Percentiles rank a stretch among this genome's conserved stretches.
phyloP scores from a whole-genome alignment of 1,140 invertebrate species.

The Tetranychus urticae region DNA sequence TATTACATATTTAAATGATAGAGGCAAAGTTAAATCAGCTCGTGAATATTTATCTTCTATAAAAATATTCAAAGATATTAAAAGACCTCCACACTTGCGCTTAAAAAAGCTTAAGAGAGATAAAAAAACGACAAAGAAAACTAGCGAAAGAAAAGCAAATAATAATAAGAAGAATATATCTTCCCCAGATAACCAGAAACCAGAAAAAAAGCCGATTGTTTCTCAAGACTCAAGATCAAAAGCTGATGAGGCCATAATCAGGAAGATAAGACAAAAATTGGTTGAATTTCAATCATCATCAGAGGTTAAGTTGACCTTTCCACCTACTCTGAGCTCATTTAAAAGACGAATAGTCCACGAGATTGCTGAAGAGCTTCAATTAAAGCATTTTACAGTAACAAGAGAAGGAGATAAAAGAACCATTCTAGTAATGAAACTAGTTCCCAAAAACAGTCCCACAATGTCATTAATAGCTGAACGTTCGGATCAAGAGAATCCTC shows the following conservation, averaged over 20 bases:
- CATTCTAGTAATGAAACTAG: slow-evolving; percentile 17
- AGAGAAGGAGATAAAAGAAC: slow-evolving; percentile 21
- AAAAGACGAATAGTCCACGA: slow-evolving; percentile 23
- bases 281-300: neutral
- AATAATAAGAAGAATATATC: neutral
- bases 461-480: neutral
- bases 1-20: neutral
- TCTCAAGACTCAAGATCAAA: neutral
- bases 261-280: neutral
- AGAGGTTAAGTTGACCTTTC: slow-evolving; percentile 15
- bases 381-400: slow-evolving; percentile 20
- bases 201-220: neutral
- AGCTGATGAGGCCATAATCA: neutral
- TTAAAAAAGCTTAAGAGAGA: neutral
- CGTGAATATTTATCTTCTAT: neutral
- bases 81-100: neutral
- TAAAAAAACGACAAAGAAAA: neutral
- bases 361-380: slow-evolving; percentile 20
- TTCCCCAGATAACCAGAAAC: too few relatives aligned
- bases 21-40: neutral
- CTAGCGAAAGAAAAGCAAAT: neutral
- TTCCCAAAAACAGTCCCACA: neutral
- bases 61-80: neutral
- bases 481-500: too few relatives aligned
- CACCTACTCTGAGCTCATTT: slow-evolving; percentile 18